phyloP scores from a whole-genome alignment of 1,140 invertebrate genomes.

The Pissodes strobi region DNA sequence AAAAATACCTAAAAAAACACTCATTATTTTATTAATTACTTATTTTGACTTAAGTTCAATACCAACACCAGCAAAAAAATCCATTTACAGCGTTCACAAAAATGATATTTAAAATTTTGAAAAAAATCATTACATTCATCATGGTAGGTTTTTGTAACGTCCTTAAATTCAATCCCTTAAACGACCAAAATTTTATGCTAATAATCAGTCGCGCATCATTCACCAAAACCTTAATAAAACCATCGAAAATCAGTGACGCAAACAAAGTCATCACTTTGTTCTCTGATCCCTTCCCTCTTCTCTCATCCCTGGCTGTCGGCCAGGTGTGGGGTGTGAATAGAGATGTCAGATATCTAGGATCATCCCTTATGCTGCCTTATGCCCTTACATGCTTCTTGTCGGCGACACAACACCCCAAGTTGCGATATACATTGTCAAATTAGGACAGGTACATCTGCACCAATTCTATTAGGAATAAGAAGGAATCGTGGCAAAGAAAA shows the following conservation, averaged over 20 bases:
- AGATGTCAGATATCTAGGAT: conserved; percentile 39
- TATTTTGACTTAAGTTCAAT: too few relatives aligned
- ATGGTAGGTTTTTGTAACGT: too few relatives aligned
- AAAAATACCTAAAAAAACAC: too few relatives aligned
- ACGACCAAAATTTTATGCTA: too few relatives aligned
- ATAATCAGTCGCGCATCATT: conserved; percentile 28
- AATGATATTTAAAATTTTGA: too few relatives aligned
- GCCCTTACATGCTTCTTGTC: conserved; percentile 33
- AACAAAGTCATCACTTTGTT: conserved; percentile 39
- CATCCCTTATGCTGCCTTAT: conserved; percentile 32
- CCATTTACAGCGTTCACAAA: too few relatives aligned
- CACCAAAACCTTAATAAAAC: conserved; percentile 34
- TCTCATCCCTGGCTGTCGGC: not conserved
- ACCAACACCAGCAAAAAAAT: too few relatives aligned
- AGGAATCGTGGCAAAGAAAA: too few relatives aligned
- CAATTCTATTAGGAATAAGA: too few relatives aligned
- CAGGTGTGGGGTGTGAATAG: conserved; percentile 38
- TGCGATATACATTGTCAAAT: conserved; percentile 4
- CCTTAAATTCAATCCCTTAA: too few relatives aligned
- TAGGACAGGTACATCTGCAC: not conserved
- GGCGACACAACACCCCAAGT: conserved; percentile 19
- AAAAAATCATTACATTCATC: too few relatives aligned
- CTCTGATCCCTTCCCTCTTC: conserved; percentile 9
- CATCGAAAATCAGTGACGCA: conserved; percentile 38
- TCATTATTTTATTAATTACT: too few relatives aligned